Base-by-base conservation (phyloP, 2,797 vertebrate genomes). In the Tokudaia muenninki region DNA sequence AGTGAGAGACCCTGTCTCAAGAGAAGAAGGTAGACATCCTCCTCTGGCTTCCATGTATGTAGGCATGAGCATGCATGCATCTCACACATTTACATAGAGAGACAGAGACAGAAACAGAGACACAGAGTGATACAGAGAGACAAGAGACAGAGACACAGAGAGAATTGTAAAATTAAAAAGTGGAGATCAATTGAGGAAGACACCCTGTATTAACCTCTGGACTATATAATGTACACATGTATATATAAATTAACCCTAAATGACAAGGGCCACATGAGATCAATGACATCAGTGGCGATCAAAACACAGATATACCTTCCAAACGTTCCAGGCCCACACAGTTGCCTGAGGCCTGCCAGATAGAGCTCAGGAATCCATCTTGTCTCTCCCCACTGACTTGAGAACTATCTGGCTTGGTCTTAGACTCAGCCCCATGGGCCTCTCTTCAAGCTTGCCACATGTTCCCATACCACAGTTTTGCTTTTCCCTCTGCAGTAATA, bases 211-310 rank as follows among this genome's bases (percentile, higher is more conserved):
- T 29, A 65, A 65, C 29, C 29, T 65, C 63, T 65, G 63, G 29
- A 17, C 41, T 63, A 65, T 37, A 65, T 29, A 31, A 21, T 34
- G 41, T 2, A 19, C 10, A 65, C 41, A 34, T 34, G 41, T 31
- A 65, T 9, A 47, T 16, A 63, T 59, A 84, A 84, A 82, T 81
- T 24, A 93, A 91, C 87, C 81, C 87, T 44, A 88, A 94, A 72
- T 26, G 44, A 75, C 37, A 77, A 75, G 67, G 83, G 57, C 16
- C 44, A 75, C 19, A 21, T 8, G 41, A 95, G 44, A 77, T 61
- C 92, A 90, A 90, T 86, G 72, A 63, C 55, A 95, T 50, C 21
- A 93, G 50, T 61, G 77, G 61, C 12, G 63, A 57, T 63, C 52
- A 59, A 94, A 50, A 88, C 26, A 34, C 29, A 8, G 6, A 37